Evolutionary conservation across 2,888 invertebrate species (phyloP).

Genomic region (Platycnemis pennipes): DNA sequence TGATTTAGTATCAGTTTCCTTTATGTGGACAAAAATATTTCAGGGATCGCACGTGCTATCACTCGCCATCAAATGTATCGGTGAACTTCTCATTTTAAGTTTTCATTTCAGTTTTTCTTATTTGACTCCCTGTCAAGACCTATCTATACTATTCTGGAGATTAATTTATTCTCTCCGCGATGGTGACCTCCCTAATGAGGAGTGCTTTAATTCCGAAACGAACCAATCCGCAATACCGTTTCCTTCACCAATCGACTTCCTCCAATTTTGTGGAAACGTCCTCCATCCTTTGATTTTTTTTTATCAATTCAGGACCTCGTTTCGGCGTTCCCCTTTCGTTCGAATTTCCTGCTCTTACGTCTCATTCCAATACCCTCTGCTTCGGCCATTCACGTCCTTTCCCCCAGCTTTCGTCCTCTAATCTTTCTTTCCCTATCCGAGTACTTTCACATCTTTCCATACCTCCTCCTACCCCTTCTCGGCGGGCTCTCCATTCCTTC

Average conservation of each 20-base stretch:
- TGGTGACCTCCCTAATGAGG: neutral
- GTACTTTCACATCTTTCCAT: neutral
- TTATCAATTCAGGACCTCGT: neutral
- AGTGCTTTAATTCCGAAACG: neutral
- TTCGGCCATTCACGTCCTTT: neutral
- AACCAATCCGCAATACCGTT: neutral
- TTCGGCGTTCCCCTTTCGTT: neutral
- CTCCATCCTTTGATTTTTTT: neutral
- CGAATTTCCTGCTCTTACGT: neutral
- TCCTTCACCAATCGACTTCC: neutral
- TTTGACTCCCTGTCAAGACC: neutral
- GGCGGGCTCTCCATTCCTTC: neutral
- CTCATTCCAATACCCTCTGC: neutral
- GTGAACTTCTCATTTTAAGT: neutral
- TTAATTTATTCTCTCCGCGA: slow-evolving; percentile 14
- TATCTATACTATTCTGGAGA: neutral
- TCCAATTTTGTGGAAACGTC: neutral
- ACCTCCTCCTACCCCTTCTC: neutral
- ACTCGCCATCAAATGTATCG: neutral
- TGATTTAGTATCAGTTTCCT: too few species aligned
- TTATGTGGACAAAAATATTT: too few species aligned
- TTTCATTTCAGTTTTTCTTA: neutral
- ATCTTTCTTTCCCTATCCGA: neutral
- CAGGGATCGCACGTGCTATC: too few species aligned
- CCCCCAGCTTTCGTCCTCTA: neutral